Evolutionary conservation across 2,888 invertebrate species (phyloP).

Genomic region (Perizoma flavofasciatum): DNA sequence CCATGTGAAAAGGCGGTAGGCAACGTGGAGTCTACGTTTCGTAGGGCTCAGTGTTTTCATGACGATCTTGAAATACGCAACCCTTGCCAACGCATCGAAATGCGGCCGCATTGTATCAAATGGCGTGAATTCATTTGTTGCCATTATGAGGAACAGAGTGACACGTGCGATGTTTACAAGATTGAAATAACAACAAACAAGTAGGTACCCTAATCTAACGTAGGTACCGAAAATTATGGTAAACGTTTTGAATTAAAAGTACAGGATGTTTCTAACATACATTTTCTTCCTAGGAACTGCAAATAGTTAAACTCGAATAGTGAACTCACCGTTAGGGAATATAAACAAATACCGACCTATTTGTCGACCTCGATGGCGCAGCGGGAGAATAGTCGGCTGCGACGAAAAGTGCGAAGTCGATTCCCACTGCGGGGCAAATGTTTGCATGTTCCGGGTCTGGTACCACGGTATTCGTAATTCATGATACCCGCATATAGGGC

Average conservation of each 20-base stretch:
- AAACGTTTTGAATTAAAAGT: slow-evolving; percentile 3
- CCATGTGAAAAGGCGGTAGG: slow-evolving; percentile 52
- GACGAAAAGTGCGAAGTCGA: no score
- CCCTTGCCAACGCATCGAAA: slow-evolving; percentile 60
- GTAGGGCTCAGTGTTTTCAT: slow-evolving; percentile 41
- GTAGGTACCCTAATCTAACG: no score
- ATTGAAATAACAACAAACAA: slow-evolving; percentile 17
- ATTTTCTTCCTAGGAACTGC: not conserved
- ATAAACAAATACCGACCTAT: no score
- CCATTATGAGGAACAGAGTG: slow-evolving; percentile 3
- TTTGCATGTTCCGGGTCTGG: no score
- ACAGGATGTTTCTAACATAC: slow-evolving; percentile 7
- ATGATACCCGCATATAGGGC: no score
- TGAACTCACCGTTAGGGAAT: no score
- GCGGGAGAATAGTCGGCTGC: no score
- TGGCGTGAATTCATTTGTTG: slow-evolving; percentile 24
- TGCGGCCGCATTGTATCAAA: slow-evolving; percentile 60
- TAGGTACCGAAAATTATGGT: not conserved
- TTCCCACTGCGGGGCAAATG: no score
- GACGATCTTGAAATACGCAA: slow-evolving; percentile 65
- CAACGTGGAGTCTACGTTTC: slow-evolving; percentile 49
- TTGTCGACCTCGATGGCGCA: no score
- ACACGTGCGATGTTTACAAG: slow-evolving; percentile 1
- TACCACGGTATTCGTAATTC: no score
- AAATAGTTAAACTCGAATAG: no score